phyloP scores from a whole-genome alignment of 2,797 vertebrate genomes.

The Sebastes glaucus region DNA sequence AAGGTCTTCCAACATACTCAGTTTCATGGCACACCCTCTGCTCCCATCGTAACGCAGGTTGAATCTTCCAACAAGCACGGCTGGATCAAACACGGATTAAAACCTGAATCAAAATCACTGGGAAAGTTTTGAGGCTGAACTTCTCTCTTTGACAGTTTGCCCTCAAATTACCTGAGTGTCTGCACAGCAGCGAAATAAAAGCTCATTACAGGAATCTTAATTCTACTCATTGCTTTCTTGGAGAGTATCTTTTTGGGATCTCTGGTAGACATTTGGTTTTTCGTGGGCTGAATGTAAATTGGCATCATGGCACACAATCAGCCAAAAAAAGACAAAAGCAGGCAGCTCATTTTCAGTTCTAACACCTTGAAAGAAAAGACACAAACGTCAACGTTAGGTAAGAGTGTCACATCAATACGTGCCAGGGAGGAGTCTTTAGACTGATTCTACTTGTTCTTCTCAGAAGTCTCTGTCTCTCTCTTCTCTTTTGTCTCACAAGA shows the following conservation, averaged over 20 bases:
- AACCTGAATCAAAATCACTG: slow-evolving; percentile 20
- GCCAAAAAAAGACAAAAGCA: slow-evolving; percentile 4
- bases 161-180: neutral
- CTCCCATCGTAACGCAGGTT: slow-evolving; percentile 19
- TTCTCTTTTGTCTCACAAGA: slow-evolving; percentile 15
- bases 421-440: slow-evolving; percentile 1
- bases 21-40: slow-evolving; percentile 8
- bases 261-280: neutral
- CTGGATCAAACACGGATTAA: slow-evolving; percentile 48
- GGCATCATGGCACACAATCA: slow-evolving; percentile 12
- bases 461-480: neutral
- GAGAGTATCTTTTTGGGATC: slow-evolving; percentile 19
- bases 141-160: slow-evolving; percentile 19
- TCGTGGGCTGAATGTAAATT: slow-evolving; percentile 20
- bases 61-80: slow-evolving; percentile 32
- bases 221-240: slow-evolving; percentile 10
- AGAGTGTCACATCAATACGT: slow-evolving; percentile 24
- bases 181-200: neutral
- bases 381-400: slow-evolving; percentile 7
- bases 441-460: slow-evolving; percentile 2
- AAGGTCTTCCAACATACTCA: slow-evolving; percentile 16
- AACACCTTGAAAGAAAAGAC: slow-evolving; percentile 2
- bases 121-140: slow-evolving; percentile 8
- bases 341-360: slow-evolving; percentile 13
- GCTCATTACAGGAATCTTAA: slow-evolving; percentile 38